Base-by-base conservation (phyloP, 2,888 invertebrate genomes). In the Chloroclystis v-ata region DNA sequence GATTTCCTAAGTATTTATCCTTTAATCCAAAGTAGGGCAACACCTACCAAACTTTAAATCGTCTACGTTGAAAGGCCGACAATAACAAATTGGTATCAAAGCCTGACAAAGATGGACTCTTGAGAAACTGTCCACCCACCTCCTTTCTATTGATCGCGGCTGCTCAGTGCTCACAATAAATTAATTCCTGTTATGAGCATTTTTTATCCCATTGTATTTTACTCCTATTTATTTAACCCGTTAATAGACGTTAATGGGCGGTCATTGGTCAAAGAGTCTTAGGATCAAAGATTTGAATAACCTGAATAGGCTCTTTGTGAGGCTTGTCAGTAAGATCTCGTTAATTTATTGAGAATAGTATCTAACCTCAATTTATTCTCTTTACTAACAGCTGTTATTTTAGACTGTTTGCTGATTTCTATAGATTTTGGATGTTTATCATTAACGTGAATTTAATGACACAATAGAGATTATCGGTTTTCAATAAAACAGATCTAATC, bases 61-160 rank as follows among this genome's bases (percentile, higher is more conserved):
- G 77, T 76, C 72, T 66, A 73, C 75, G 82, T 79, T 82, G 81
- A 82, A 81, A 79, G 77, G 75, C 76, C 77, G 87, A 87, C 86
- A 81, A 73, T 81, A 78, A 87, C 84, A 85, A 87, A 87, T 87
- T 76, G 79, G 82, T 82, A 86, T 84, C 82, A 85, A 79, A 82
- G 84, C 79, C 75, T 84, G 82, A 87, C 86, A 86, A 85, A 86
- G 86, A 85, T 85, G 85, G 83, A 85, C 86, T 83, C 80, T 82
- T 82, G 76, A 79, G 77, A 78, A 83, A 77, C 83, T 86, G 86
- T 87, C 87, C 87, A 85, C 87, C 87, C 86, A 87, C 86, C 82
- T 80, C 74, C 66, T 63, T 68, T 69, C 83, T 79, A 83, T 85
- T 85, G 82, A 87, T 82, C 78, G 81, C 71, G 76, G 81, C 72